Base-by-base conservation (phyloP, 2,888 invertebrate genomes). In the Gymnosoma rotundatum region DNA sequence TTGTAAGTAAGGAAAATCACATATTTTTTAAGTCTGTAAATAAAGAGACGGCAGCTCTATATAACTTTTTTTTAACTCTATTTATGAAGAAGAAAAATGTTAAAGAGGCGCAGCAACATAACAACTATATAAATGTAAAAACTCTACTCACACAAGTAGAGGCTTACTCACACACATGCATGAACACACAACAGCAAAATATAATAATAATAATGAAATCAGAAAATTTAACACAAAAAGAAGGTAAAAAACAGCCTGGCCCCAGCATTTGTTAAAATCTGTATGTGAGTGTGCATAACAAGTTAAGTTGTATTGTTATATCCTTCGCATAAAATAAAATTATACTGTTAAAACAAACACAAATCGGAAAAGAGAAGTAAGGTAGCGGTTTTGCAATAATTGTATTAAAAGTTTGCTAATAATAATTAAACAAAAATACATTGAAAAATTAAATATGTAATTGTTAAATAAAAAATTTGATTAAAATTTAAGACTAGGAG, bases 321-420 rank as follows among this genome's bases (percentile, higher is more conserved):
- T 76, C 72, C 75, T 82, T 64, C 42, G 52, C 66, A 52, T 56
- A n/a, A 69, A 72, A 70, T 52, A 69, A 56, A 66, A 52, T 70
- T 61, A 48, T 87, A 87, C 86, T 87, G 60, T 5, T 7, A 8
- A 50, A 83, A 86, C 75, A 86, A 60, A 79, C 81, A 78, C 63
- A 85, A 76, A 73, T 70, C 32, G 60, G 12, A 48, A 66, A 78
- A 78, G 80, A 83, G 86, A 88, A 89, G 89, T 90, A 87, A 89
- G 89, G 88, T 88, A 88, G 89, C 88, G 88, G 89, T 88, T 87
- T 88, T 87, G 64, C 10, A 58, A 86, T 87, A 56, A 83, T 80
- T 87, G 88, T 87, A 86, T 87, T 87, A 67, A 18, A 14, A 54
- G 4, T 25, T 25, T 38, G 42, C 48, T 60, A 54, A 70, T 2